A percentile compares a stretch with the other conserved stretches of the same genome.
Evolutionary conservation across 1,140 invertebrate genomes (phyloP).

Genomic region (Trypoxylus dichotomus): DNA sequence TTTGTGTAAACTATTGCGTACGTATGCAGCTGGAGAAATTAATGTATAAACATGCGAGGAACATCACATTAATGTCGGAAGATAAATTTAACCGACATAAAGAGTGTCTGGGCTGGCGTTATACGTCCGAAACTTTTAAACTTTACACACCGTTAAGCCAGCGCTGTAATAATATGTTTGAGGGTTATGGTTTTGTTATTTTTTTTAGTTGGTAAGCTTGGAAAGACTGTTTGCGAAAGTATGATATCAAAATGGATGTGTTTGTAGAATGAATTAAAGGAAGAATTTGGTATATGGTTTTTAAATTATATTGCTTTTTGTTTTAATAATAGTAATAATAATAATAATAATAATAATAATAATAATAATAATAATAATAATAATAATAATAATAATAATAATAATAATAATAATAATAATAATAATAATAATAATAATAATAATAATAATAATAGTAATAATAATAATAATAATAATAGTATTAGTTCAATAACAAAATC

Average conservation of each 20-base stretch:
- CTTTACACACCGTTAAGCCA: not conserved
- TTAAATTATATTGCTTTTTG: no score
- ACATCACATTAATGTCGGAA: not conserved
- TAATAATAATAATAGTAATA: no score
- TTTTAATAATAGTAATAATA: no score
- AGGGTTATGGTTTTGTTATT: not conserved
- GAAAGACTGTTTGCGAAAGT: not conserved
- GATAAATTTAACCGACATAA: slow-evolving; percentile 2
- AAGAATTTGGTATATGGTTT: no score
- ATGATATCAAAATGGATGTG: not conserved
- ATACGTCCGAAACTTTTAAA: not conserved
- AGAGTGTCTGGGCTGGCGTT: not conserved
- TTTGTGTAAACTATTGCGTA: not conserved
- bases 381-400: no score
- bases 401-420: no score
- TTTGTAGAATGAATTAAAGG: not conserved
- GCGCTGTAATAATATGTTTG: not conserved
- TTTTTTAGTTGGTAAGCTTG: not conserved
- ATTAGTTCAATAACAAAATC: no score
- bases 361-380: no score
- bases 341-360: no score
- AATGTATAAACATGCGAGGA: slow-evolving; percentile 2
- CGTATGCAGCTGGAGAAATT: not conserved
- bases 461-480: no score
- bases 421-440: no score